Percentiles rank a stretch among this genome's conserved stretches.
Conservation (phyloP, 2,888 invertebrate species). For the Copidosoma aretas region DNA sequence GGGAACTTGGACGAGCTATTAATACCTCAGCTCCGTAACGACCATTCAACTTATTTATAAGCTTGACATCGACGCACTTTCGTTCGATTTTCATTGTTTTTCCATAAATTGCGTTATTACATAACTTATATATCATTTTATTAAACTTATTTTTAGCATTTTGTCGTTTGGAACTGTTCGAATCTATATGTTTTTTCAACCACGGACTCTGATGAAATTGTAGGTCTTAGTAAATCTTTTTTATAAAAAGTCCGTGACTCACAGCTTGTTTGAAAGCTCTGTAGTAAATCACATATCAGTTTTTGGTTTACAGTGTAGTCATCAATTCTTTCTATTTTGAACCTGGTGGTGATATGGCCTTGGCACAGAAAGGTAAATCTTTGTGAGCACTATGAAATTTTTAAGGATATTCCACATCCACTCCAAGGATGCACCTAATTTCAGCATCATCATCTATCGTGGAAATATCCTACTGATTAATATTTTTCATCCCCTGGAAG, state of each 20-base stretch:
- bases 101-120: too few species aligned
- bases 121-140: too few species aligned
- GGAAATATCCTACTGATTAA: neutral
- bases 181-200: too few species aligned
- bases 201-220: too few species aligned
- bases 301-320: constrained; percentile 50
- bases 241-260: constrained; percentile 42
- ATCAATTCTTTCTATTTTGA: constrained; percentile 32
- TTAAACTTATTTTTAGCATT: too few species aligned
- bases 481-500: constrained; percentile 15
- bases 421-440: constrained; percentile 14
- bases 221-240: constrained; percentile 49
- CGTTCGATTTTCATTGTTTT: too few species aligned
- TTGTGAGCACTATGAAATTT: constrained; percentile 34
- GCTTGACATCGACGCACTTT: too few species aligned
- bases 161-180: too few species aligned
- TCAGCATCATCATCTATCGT: neutral
- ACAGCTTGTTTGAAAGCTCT: constrained; percentile 43
- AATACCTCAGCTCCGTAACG: too few species aligned
- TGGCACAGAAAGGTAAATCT: too few species aligned
- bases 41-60: too few species aligned
- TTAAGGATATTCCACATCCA: neutral
- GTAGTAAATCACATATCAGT: constrained; percentile 39
- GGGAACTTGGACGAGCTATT: too few species aligned
- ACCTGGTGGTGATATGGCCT: constrained; percentile 44